These are phyloP conservation scores for Dascillus cervinus DNA, from an alignment of 2,888 invertebrate genomes.

Conservation along the genomic window DNA sequence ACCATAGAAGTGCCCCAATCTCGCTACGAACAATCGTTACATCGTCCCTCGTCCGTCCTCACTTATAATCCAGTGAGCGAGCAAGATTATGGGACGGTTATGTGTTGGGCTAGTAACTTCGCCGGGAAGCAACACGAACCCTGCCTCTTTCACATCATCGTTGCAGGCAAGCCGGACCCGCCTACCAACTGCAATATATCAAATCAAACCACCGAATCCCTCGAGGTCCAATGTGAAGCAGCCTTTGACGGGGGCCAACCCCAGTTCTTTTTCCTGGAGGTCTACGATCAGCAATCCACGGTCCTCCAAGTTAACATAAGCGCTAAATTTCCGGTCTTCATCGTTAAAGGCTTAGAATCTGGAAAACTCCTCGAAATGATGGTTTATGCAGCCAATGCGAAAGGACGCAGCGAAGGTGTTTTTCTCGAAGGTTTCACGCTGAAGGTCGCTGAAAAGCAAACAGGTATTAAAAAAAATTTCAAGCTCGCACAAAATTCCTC, in stretches of 20 bases:
- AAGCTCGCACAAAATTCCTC: constrained; percentile 21
- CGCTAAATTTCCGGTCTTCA: constrained; percentile 65
- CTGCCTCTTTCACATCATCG: constrained; percentile 67
- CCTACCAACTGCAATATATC: constrained; percentile 68
- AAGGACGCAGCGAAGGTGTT: constrained; percentile 71
- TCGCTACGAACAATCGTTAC: constrained; percentile 51
- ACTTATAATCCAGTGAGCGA: constrained; percentile 70
- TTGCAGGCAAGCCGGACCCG: constrained; percentile 70
- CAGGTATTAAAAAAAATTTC: no score
- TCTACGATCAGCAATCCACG: constrained; percentile 59
- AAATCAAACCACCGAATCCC: constrained; percentile 71
- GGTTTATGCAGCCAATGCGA: constrained; percentile 75
- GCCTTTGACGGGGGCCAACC: constrained; percentile 75
- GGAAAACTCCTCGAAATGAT: constrained; percentile 70
- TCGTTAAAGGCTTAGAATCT: constrained; percentile 68
- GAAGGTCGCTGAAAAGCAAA: constrained; percentile 69
- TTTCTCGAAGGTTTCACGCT: constrained; percentile 64
- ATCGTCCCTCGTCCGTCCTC: constrained; percentile 55
- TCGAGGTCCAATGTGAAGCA: constrained; percentile 63
- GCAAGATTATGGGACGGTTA: constrained; percentile 66
- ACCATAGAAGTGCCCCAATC: constrained; percentile 65
- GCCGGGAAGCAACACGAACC: constrained; percentile 67
- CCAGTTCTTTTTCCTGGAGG: constrained; percentile 66
- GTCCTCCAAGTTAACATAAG: constrained; percentile 61
- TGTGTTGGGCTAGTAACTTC: constrained; percentile 65